A percentile compares a stretch with the other conserved stretches of the same genome.
phyloP scores from a whole-genome alignment of 2,113 vertebrate genomes.

The Lagopus leucura region DNA sequence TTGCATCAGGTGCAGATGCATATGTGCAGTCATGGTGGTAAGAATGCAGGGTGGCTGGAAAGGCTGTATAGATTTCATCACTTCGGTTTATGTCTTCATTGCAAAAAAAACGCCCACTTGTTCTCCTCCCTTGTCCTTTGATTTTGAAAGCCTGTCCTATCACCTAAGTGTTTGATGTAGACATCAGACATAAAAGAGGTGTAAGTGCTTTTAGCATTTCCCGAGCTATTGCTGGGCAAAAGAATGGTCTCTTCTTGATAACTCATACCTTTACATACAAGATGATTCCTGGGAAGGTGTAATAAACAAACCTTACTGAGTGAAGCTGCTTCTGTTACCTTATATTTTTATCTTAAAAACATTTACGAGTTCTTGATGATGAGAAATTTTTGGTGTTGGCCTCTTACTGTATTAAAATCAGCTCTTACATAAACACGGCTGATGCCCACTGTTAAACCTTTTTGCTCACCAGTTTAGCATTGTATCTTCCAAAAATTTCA shows the following conservation, averaged over 20 bases:
- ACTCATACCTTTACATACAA: not conserved
- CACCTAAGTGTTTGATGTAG: slow-evolving; percentile 55
- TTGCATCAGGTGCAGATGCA: not conserved
- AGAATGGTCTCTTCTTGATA: not conserved
- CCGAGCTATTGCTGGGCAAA: slow-evolving; percentile 40
- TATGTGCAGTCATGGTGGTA: slow-evolving; percentile 12
- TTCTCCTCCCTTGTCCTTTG: slow-evolving; percentile 64
- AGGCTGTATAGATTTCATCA: slow-evolving; percentile 40
- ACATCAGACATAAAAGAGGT: slow-evolving; percentile 57
- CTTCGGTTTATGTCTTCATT: slow-evolving; percentile 59
- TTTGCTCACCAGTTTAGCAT: slow-evolving; percentile 27
- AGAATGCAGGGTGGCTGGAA: slow-evolving; percentile 11
- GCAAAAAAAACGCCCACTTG: slow-evolving; percentile 46
- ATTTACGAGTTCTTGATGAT: slow-evolving; percentile 1
- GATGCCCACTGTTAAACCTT: slow-evolving; percentile 41
- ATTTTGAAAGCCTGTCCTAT: slow-evolving; percentile 63
- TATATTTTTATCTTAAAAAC: not conserved
- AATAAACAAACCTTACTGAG: slow-evolving; percentile 27
- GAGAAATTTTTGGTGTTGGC: not conserved
- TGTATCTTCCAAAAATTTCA: slow-evolving; percentile 54
- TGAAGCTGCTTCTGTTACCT: slow-evolving; percentile 13
- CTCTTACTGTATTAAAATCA: slow-evolving; percentile 7
- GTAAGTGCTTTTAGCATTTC: slow-evolving; percentile 34
- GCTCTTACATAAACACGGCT: not conserved
- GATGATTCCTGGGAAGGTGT: slow-evolving; percentile 5